These are phyloP conservation scores for Micrasema minimum DNA, from an alignment of 1,140 invertebrate species.

Conservation along the genomic window DNA sequence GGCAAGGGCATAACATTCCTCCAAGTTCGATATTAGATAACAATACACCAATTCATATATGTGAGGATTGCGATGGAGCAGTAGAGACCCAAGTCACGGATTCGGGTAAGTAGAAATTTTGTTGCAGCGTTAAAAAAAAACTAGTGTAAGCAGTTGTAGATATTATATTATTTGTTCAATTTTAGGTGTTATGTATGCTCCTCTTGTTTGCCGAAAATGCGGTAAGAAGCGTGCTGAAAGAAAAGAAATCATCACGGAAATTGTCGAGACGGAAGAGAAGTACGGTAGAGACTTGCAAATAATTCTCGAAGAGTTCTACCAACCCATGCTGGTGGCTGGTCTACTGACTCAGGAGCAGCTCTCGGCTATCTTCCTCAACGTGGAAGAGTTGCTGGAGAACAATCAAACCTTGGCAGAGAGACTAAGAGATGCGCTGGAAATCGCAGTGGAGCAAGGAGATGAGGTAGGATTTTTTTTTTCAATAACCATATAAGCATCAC, in stretches of 20 bases:
- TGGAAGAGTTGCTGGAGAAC: slow-evolving; percentile 91
- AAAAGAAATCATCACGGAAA: slow-evolving; percentile 95
- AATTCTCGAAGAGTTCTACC: slow-evolving; percentile 93
- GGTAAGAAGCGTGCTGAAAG: slow-evolving; percentile 87
- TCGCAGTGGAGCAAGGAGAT: slow-evolving; percentile 80
- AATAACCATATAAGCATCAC: too few species aligned
- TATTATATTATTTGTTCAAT: slow-evolving; percentile 24
- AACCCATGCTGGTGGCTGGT: slow-evolving; percentile 91
- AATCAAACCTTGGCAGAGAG: slow-evolving; percentile 87
- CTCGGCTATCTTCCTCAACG: slow-evolving; percentile 92
- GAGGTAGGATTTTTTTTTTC: too few species aligned
- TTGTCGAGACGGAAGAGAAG: slow-evolving; percentile 95
- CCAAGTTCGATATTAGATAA: slow-evolving; percentile 61
- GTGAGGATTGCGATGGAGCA: slow-evolving; percentile 81
- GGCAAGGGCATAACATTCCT: slow-evolving; percentile 68
- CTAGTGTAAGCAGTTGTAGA: too few species aligned
- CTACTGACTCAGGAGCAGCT: slow-evolving; percentile 83
- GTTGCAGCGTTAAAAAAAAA: too few species aligned
- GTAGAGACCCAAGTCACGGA: slow-evolving; percentile 77
- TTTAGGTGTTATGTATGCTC: slow-evolving; percentile 76
- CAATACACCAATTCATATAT: slow-evolving; percentile 69
- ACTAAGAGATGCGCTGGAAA: slow-evolving; percentile 87
- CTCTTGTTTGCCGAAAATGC: slow-evolving; percentile 88
- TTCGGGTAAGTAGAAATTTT: slow-evolving; percentile 63
- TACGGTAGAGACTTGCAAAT: slow-evolving; percentile 93